Evolutionary conservation across 2,113 vertebrate species (phyloP).

Genomic region (Psittacula cyanocephala): DNA sequence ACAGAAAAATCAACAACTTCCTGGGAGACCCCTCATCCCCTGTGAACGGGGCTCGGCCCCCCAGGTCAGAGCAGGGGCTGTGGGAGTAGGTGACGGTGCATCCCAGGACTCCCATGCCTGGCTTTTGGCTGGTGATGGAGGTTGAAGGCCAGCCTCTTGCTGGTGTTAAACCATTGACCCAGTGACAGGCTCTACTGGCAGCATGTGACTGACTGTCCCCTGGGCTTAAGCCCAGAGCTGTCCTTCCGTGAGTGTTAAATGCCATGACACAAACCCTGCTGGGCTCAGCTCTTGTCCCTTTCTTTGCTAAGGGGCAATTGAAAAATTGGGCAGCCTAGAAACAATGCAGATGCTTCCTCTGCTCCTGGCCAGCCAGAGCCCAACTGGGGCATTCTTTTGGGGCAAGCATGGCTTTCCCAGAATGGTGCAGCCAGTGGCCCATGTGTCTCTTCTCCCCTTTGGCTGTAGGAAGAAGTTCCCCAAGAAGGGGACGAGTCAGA

Average conservation of each 20-base stretch:
- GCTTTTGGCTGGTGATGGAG: not conserved
- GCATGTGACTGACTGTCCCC: not conserved
- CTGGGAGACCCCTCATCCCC: slow-evolving; percentile 77
- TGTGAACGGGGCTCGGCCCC: slow-evolving; percentile 67
- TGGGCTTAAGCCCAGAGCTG: not conserved
- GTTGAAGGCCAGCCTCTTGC: not conserved
- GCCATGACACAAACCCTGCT: not conserved
- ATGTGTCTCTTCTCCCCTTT: not conserved
- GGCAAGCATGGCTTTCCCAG: not conserved
- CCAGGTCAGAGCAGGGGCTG: slow-evolving; percentile 68
- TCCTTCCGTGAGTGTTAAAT: not conserved
- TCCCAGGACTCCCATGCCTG: not conserved
- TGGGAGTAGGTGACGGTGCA: not conserved
- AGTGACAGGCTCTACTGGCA: not conserved
- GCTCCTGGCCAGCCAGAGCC: not conserved
- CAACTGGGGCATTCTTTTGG: not conserved
- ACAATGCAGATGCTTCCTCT: not conserved
- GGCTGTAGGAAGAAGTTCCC: slow-evolving; percentile 86
- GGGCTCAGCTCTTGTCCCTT: not conserved
- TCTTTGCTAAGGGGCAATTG: not conserved
- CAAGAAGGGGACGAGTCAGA: slow-evolving; percentile 81
- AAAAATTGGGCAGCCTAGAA: not conserved
- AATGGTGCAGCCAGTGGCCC: rapidly evolving
- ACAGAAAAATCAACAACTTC: slow-evolving; percentile 89
- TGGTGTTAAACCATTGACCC: not conserved